phyloP scores from a whole-genome alignment of 2,888 invertebrate genomes.

The Ichneumoninae sp. region DNA sequence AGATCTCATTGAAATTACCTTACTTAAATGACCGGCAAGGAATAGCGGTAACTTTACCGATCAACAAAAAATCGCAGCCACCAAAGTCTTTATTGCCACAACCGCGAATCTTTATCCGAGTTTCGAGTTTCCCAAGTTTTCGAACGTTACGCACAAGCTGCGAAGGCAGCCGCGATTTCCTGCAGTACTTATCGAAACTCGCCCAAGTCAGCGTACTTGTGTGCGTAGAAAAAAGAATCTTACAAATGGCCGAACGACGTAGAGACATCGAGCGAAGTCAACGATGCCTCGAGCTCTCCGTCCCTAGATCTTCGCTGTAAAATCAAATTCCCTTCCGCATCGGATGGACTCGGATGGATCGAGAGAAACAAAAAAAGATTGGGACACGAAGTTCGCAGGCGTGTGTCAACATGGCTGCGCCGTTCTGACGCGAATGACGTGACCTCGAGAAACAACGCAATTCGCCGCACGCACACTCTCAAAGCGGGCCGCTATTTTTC shows the following conservation, averaged over 20 bases:
- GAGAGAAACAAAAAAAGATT: background rate
- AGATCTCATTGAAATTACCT: background rate
- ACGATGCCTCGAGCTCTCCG: background rate
- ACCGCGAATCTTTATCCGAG: background rate
- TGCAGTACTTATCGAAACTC: background rate
- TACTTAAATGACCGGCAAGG: background rate
- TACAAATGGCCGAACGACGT: slow-evolving; percentile 3
- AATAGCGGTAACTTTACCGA: no score
- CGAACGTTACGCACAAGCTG: no score
- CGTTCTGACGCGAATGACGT: background rate
- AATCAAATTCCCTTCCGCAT: background rate
- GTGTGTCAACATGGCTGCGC: background rate
- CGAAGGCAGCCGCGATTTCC: background rate
- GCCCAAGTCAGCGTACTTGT: background rate
- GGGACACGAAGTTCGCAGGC: background rate
- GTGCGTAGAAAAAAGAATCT: background rate
- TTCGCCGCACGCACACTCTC: slow-evolving; percentile 2
- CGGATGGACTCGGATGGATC: no score
- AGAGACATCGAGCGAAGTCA: background rate
- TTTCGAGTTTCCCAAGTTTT: background rate
- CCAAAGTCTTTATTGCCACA: background rate
- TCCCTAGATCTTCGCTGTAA: background rate
- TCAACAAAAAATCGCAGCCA: no score
- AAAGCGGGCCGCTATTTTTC: slow-evolving; percentile 25
- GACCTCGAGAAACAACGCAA: slow-evolving; percentile 11